A percentile compares a stretch with the other conserved stretches of the same genome.
These are phyloP conservation scores for Phaetusa simplex DNA, from an alignment of 2,113 vertebrate species.

Conservation along the genomic window DNA sequence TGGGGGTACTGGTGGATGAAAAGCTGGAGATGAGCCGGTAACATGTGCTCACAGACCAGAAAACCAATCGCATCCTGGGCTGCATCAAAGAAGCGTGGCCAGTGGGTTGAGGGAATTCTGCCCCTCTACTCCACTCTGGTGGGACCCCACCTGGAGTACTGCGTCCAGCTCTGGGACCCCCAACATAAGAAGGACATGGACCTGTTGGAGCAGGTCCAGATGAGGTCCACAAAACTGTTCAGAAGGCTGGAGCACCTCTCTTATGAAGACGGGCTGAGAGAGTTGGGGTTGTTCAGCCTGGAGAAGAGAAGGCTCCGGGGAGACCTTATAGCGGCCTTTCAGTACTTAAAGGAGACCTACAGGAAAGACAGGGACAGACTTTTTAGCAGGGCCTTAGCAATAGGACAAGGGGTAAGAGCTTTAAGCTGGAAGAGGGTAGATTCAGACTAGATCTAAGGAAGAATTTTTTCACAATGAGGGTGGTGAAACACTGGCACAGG, in stretches of 20 bases:
- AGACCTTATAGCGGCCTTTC: background rate
- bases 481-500: background rate
- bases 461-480: rapidly evolving
- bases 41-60: rapidly evolving
- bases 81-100: background rate
- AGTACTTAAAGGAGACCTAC: background rate
- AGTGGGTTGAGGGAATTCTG: background rate
- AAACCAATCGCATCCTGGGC: rapidly evolving
- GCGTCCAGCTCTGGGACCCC: background rate
- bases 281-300: background rate
- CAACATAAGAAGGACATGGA: background rate
- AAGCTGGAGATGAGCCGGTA: background rate
- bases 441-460: background rate
- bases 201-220: rapidly evolving
- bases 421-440: background rate
- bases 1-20: background rate
- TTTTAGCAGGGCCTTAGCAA: background rate
- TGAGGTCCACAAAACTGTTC: background rate
- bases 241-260: background rate
- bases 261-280: background rate
- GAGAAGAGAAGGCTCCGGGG: background rate
- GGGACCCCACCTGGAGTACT: background rate
- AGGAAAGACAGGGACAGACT: background rate
- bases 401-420: background rate
- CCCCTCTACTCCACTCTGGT: background rate